phyloP scores from a whole-genome alignment of 2,113 vertebrate genomes.

The Peromyscus californicus region DNA sequence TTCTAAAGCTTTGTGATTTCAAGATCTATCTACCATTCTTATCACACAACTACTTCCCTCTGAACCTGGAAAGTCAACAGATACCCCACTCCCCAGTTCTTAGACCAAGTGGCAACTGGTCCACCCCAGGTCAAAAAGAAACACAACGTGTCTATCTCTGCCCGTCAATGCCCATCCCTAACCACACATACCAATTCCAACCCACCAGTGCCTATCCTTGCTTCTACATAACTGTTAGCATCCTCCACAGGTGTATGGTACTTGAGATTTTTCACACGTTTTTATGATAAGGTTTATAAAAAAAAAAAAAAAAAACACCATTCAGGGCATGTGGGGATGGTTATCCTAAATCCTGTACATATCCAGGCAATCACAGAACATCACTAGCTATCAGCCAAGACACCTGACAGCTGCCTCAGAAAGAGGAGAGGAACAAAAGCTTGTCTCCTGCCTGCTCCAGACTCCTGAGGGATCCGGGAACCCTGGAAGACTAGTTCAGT shows the following conservation, averaged over 20 bases:
- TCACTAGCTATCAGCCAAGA: fast-evolving
- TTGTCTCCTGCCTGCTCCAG: background rate
- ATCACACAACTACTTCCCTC: background rate
- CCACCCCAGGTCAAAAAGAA: background rate
- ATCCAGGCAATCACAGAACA: background rate
- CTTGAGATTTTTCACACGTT: background rate
- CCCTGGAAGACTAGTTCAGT: background rate
- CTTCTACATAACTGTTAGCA: fast-evolving
- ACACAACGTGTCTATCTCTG: background rate
- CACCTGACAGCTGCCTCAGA: fast-evolving
- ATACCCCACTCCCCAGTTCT: background rate
- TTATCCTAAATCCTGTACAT: too few relatives aligned
- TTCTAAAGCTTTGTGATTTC: background rate
- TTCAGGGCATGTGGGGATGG: background rate
- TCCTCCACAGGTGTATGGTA: background rate
- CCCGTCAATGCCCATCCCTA: too few relatives aligned
- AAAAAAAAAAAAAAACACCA: background rate
- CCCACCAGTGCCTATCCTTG: background rate
- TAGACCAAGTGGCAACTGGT: fast-evolving
- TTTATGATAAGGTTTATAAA: background rate
- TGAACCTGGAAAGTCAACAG: background rate
- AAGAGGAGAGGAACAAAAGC: background rate
- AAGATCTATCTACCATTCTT: background rate
- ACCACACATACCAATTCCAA: too few relatives aligned
- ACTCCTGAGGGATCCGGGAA: background rate